Base-by-base conservation (phyloP, 2,113 vertebrate species). In the Apaloderma vittatum region DNA sequence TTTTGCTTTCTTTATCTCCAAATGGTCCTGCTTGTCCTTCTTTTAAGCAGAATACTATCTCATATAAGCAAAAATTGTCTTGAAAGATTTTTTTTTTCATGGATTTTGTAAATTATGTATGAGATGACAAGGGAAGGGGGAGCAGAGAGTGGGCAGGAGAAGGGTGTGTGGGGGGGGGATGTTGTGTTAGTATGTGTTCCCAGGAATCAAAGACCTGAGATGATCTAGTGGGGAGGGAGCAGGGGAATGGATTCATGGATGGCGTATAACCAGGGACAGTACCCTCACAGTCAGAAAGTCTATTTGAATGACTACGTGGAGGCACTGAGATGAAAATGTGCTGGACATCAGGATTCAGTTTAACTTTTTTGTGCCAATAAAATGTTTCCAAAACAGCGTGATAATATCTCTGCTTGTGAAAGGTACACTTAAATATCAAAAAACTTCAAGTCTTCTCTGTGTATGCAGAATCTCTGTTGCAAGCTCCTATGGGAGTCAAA, bases 401-500 rank as follows among this genome's bases (percentile, higher is more conserved):
- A 80, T 90, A 82, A 11, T 84, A 67, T 95, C 58, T 87, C 45
- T 58, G 87, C 40, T 95, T 95, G 87, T 67, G 36, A 94, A 93
- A 84, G 94, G 84, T 76, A 86, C 71, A 20, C 67, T 85, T 77
- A 88, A 94, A 92, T 96, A 95, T 84, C 70, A 95, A 78, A 97
- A 96, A 49, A 46, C 54, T 55, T 51, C 11, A 30, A 43, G 86
- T 92, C 66, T 55, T 90, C 85, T 71, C 6, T 63, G 37, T 76
- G 83, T 58, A 65, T 93, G 91, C 83, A 91, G 86, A 97, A 95
- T 91, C 86, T 95, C 93, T 88, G 58, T 59, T 89, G 70, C 78
- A 75, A 75, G 68, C 74, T 95, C 97, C 94, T 34, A 2, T 51
- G 93, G 90, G 94, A 97, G 80, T 94, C 95, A 96, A 85, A 97